Conservation (phyloP, 2,113 vertebrate species). For the Struthio camelus region DNA sequence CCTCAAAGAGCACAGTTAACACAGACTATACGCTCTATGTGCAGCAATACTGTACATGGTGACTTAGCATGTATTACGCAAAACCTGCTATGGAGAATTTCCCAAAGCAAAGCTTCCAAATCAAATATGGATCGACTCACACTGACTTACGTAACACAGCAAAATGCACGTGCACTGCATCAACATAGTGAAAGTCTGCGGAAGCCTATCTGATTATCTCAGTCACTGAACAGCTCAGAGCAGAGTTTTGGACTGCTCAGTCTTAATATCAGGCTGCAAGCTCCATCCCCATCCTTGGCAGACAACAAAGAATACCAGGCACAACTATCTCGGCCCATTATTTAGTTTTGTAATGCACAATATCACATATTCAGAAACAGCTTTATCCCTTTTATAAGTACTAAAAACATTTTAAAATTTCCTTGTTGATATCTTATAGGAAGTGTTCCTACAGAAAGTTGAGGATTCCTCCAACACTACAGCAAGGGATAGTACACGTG, state of each 20-base stretch:
- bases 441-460: background rate
- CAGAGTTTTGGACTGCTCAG: background rate
- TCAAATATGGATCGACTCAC: background rate
- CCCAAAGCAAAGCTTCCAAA: background rate
- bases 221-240: background rate
- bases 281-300: background rate
- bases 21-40: rapidly evolving
- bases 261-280: background rate
- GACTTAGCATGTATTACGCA: background rate
- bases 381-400: background rate
- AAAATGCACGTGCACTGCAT: background rate
- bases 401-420: background rate
- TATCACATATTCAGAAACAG: background rate
- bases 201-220: background rate
- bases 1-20: background rate
- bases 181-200: background rate
- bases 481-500: background rate
- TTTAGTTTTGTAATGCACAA: background rate
- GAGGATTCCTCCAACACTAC: background rate
- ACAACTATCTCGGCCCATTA: background rate
- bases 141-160: background rate
- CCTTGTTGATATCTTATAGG: background rate
- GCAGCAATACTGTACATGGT: background rate
- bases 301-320: background rate
- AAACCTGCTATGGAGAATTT: background rate